Base-by-base conservation (phyloP, 2,888 invertebrate genomes). In the Troides aeacus region DNA sequence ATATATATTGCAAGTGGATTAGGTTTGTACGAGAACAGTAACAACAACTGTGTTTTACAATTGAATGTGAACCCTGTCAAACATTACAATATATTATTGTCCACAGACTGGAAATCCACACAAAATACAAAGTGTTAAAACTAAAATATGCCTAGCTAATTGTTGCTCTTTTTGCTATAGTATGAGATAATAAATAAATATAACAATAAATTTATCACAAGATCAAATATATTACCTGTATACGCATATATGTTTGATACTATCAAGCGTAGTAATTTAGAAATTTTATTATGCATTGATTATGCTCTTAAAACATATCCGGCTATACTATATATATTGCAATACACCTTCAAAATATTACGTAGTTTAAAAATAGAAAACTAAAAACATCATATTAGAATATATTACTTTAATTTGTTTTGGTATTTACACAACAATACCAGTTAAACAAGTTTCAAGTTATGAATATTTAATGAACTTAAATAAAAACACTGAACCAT, bases 381-480 rank as follows among this genome's bases (percentile, higher is more conserved):
- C 36, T n/a, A n/a, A 60, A 36, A 66, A 60, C n/a, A 58, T 66
- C 60, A 60, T 24, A 30, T n/a, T 15, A 17, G 21, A 61, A 7
- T 60, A 61, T 65, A 24, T 24, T 57, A 64, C 30, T 23, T 36
- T 15, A 57, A 65, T 50, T 8, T 50, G 21, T 68, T 53, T 53
- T 53, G 53, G n/a, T 17, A 64, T 39, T 61, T 61, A 53, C 39
- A 36, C n/a, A 61, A 68, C 59, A 58, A 60, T 56, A 39, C 65
- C 23, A 36, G 65, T 57, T 21, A 18, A 69, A 62, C 65, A 21
- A 50, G 65, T 69, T 46, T 60, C 36, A 17, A 59, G 18, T 24
- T 30, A 50, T n/a, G 39, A 62, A 62, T 42, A 69, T 57, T 50
- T 50, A 57, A 62, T 62, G 50, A 69, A 57, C 57, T 58, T 65